Evolutionary conservation across 2,797 vertebrate species (phyloP), one percentile per base, ranked within the genome.

Genomic region (Lophius americanus): DNA sequence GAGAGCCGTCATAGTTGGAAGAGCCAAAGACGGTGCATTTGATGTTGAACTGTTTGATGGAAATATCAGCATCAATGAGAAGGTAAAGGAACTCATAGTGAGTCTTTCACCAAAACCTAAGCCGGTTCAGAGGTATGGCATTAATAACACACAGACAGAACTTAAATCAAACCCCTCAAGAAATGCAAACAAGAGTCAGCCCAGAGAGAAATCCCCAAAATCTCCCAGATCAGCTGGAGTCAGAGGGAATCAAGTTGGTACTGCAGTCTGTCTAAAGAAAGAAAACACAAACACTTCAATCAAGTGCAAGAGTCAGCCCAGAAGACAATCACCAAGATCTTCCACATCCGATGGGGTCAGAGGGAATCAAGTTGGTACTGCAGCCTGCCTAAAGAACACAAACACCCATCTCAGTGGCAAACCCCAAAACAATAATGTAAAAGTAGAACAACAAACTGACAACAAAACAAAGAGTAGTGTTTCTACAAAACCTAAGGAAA

Each of bases 31-130:
- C 53, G 96, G 96, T 14, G 92, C 93, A 23, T 83, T 97, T 76
- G 80, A 91, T 64, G 78, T 96, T n/a, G 94, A 96, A 50, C 82
- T 98, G 66, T 96, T 94, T 85, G 93, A 96, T 87, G 94, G 93
- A 51, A 83, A 89, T 47, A 35, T 94, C 13, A 91, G 92, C 67
- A 78, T 98, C 79, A 98, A 94, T 83, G 54, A 93, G 66, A 92
- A 94, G 87, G 85, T 98, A 41, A 93, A 94, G 76, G 87, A 93
- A 50, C 89, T 96, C 23, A 54, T 91, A 6, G 0, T 47, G 9
- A 5, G 0, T 44, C 79, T 74, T 48, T 53, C 33, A 39, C 53
- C 77, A 3, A 65, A 82, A 49, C 54, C 73, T 60, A 71, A 81
- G 46, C 9, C 41, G 4, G 48, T 43, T 14, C 51, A 49, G 47